Evolutionary conservation across 2,888 invertebrate genomes (phyloP), one percentile per base, ranked within the genome.

Genomic region (Eristalis pertinax): DNA sequence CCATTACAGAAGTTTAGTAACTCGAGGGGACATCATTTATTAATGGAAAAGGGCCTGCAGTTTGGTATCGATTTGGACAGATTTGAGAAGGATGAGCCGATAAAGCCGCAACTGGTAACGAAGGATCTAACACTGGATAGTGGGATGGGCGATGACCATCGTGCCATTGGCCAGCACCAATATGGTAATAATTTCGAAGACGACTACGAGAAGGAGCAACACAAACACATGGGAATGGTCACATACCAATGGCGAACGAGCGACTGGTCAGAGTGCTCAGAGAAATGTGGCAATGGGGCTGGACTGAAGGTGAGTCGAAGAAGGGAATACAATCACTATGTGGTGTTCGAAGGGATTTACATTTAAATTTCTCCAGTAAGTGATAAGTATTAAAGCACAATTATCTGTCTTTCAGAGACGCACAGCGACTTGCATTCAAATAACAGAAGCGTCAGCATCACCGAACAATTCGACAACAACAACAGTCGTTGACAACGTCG

Each of bases 201-300:
- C 65, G 89, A 60, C 68, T 64, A 74, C 58, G 81, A 70, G 38
- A 68, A 79, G 41, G 67, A 80, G 1, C 76, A 76, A 11, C 74
- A 19, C 22, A 87, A 68, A 13, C 92, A 91, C 70, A 89, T 93
- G 87, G 92, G 92, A 86, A 93, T 94, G 90, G 90, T 95, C 89
- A 93, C 95, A 90, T 97, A 96, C 92, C 95, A 95, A 89, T 98
- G 98, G 98, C 94, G 95, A 91, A 95, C 96, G 13, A 96, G 96
- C 0, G 96, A 96, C 11, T 99, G 98, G 98, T 96, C 97, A 0
- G 94, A 95, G 15, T 98, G 98, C 92, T 97, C 96, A 1, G 96
- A 96, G 89, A 95, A 95, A 0, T 98, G 98, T 90, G 97, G 97
- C 0, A 96, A 94, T 75, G 98, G 97, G 63, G 91, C 90, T 58